Conservation (phyloP, 2,888 invertebrate genomes). For the Erebia aethiops region DNA sequence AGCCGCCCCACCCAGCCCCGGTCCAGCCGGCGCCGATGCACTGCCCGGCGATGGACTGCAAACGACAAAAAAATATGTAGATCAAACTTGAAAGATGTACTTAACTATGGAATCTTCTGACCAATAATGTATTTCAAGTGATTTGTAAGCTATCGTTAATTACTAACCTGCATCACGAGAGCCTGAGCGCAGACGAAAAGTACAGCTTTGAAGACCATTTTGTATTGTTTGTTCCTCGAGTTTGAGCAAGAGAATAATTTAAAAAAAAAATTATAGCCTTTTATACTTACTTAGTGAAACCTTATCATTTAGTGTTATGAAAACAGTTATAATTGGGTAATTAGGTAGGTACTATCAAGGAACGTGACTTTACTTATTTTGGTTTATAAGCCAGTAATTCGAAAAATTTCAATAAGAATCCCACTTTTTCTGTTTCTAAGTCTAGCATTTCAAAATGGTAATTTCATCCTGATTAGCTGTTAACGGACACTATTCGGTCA, state of each 20-base stretch:
- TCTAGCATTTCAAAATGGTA: background rate
- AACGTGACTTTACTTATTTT: background rate
- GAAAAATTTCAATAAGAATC: background rate
- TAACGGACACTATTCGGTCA: background rate
- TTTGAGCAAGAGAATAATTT: constrained; percentile 9
- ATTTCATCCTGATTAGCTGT: no score
- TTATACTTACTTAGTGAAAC: background rate
- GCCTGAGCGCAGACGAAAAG: constrained; percentile 35
- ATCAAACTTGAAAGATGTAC: background rate
- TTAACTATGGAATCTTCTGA: no score
- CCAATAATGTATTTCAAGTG: no score
- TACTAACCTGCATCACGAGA: constrained; percentile 32
- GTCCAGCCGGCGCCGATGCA: constrained; percentile 26
- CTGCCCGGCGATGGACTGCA: constrained; percentile 35
- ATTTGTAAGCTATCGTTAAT: background rate
- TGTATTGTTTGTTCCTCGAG: constrained; percentile 5
- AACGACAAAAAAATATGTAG: background rate
- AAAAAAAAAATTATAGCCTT: background rate
- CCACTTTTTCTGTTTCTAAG: background rate
- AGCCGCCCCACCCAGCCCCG: background rate
- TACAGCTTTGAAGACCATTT: constrained; percentile 32
- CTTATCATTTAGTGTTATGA: background rate
- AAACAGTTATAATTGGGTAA: no score
- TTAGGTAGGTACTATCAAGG: background rate
- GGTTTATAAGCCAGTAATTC: background rate